Evolutionary conservation across 2,797 vertebrate genomes (phyloP).

Genomic region (Acestrorhynchus altus): DNA sequence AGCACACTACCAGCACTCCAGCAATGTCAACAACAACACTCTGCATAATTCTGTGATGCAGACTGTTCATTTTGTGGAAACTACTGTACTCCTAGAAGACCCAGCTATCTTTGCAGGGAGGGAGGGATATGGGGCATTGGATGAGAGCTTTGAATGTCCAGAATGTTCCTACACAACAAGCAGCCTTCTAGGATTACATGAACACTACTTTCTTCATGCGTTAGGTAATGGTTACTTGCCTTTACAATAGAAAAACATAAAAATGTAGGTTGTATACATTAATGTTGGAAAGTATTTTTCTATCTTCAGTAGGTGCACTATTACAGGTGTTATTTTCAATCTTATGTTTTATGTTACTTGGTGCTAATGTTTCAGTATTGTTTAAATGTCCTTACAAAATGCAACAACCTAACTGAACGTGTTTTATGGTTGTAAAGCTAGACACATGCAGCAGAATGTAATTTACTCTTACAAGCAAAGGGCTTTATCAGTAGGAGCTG

Average conservation of each 20-base stretch:
- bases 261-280: too few relatives aligned
- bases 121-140: not conserved
- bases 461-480: not conserved
- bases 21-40: not conserved
- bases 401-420: not conserved
- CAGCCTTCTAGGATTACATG: conserved; percentile 54
- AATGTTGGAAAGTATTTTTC: not conserved
- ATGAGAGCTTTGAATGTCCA: conserved; percentile 51
- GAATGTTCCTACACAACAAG: conserved; percentile 56
- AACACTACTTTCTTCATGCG: conserved; percentile 63
- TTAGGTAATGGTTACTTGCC: conserved; percentile 23
- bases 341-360: not conserved
- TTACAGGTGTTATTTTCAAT: not conserved
- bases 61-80: conserved; percentile 27
- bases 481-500: not conserved
- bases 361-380: not conserved
- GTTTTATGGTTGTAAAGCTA: not conserved
- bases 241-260: too few relatives aligned
- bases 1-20: not conserved
- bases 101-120: not conserved
- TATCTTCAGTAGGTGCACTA: not conserved
- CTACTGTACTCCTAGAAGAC: conserved; percentile 17
- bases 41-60: not conserved
- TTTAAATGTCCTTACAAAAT: too few relatives aligned
- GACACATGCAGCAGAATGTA: not conserved